Base-by-base conservation (phyloP, 2,888 invertebrate species). In the Temnothorax ravouxi region DNA sequence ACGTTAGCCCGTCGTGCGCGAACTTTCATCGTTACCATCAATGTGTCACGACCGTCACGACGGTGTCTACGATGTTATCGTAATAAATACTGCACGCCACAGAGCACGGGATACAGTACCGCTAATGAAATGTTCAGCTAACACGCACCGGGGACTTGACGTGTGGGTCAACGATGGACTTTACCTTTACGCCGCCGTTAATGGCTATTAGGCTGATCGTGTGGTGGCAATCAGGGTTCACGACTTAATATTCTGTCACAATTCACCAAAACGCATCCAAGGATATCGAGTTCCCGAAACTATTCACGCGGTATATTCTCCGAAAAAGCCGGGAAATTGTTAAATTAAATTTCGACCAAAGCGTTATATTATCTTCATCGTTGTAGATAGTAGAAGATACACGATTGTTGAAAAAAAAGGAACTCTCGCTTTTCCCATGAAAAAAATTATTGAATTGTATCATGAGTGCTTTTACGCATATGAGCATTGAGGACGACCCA, bases 11-110 rank as follows among this genome's bases (percentile, higher is more conserved):
- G 9, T 47, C 64, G 21, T n/a, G 25, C 15, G 67, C 21, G 18
- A 59, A 80, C 59, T 80, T 71, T 50, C 79, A 25, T 71, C 59
- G 47, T 75, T 75, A 62, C 21, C 21, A 21, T 75, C 62, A 50
- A 47, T 13, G 59, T 44, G 59, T 59, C 59, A 59, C 4, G 34
- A 34, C 34, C 34, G 38, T 47, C 34, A 50, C 21, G 38, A 64
- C 41, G 34, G 4, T 44, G 67, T 34, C 52, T 9, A 41, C 25
- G 59, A 9, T 47, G 47, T 50, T 50, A 34, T 21, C 44, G 41
- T 79, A 54, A 69, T 44, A 59, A 67, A 56, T 67, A 67, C 6
- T 15, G 38, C 44, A 44, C 15, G 76, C 50, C 15, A 25, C 15
- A 11, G 76, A 41, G 15, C 62, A 38, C 62, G 41, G 25, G 64